phyloP scores from a whole-genome alignment of 2,797 vertebrate genomes.

The Phrynocephalus guinanensis region DNA sequence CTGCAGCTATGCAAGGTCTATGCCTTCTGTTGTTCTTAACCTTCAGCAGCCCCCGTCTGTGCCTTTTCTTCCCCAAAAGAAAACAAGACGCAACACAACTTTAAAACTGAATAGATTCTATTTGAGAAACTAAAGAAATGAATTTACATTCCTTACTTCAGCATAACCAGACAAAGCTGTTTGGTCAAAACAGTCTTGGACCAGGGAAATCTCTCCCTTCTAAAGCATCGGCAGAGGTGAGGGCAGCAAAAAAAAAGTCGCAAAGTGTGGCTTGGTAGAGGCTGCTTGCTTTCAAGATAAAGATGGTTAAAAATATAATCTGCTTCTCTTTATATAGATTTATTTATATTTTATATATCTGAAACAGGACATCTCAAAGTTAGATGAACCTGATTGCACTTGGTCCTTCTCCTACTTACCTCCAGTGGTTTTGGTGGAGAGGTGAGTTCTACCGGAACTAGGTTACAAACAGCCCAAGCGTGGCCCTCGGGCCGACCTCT shows the following conservation, averaged over 20 bases:
- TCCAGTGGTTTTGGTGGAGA: conserved; percentile 48
- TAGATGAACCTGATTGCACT: conserved; percentile 65
- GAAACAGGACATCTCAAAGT: conserved; percentile 49
- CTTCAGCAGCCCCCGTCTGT: neutral
- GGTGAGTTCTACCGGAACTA: conserved; percentile 21
- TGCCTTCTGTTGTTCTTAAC: too few species aligned
- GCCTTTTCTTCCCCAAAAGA: neutral
- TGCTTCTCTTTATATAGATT: conserved; percentile 62
- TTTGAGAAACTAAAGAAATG: conserved; percentile 49
- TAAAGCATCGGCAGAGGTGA: conserved; percentile 66
- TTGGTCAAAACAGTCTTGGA: conserved; percentile 63
- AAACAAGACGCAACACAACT: neutral
- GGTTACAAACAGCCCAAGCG: neutral
- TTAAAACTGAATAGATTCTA: conserved; percentile 60
- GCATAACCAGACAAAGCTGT: conserved; percentile 54
- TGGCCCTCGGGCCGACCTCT: neutral
- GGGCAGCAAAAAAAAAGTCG: conserved; percentile 60
- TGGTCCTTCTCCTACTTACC: conserved; percentile 28
- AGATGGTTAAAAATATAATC: conserved; percentile 74
- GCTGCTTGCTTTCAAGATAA: conserved; percentile 15
- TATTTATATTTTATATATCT: conserved; percentile 59
- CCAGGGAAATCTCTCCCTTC: conserved; percentile 58
- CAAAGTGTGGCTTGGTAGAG: conserved; percentile 57
- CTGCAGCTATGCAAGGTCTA: neutral
- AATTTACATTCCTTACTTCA: neutral